These are phyloP conservation scores for Brachionus plicatilis DNA, from an alignment of 1,140 invertebrate genomes.

Conservation along the genomic window DNA sequence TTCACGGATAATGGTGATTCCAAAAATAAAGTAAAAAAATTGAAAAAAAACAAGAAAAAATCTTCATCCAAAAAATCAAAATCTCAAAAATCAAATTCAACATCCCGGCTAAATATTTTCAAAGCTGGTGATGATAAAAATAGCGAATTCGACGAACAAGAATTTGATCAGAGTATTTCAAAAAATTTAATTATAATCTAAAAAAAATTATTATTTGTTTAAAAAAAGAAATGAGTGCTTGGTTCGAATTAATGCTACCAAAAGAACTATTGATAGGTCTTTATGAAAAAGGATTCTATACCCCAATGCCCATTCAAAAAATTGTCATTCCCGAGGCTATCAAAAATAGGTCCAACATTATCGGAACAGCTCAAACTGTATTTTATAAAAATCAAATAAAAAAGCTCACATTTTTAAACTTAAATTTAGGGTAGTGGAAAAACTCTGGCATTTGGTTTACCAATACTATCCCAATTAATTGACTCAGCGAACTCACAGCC, in stretches of 20 bases:
- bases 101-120: neutral
- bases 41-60: neutral
- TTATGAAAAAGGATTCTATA: slow-evolving; percentile 23
- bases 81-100: slow-evolving; percentile 14
- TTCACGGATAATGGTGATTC: neutral
- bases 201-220: neutral
- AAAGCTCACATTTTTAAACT: neutral
- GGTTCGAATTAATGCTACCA: slow-evolving; percentile 33
- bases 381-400: neutral
- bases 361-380: slow-evolving; percentile 38
- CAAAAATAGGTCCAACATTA: slow-evolving; percentile 13
- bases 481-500: slow-evolving; percentile 58
- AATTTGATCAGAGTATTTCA: neutral
- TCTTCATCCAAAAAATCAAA: neutral
- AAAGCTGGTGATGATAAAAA: neutral
- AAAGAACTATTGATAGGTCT: slow-evolving; percentile 11
- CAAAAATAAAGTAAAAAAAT: neutral
- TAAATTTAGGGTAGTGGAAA: slow-evolving; percentile 62
- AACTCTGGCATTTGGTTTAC: slow-evolving; percentile 96
- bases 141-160: neutral
- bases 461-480: slow-evolving; percentile 86
- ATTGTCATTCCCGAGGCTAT: slow-evolving; percentile 29
- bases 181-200: neutral
- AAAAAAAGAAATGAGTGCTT: neutral
- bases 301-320: slow-evolving; percentile 35